Conservation (phyloP, 2,797 vertebrate genomes). For the Chrosomus eos region DNA sequence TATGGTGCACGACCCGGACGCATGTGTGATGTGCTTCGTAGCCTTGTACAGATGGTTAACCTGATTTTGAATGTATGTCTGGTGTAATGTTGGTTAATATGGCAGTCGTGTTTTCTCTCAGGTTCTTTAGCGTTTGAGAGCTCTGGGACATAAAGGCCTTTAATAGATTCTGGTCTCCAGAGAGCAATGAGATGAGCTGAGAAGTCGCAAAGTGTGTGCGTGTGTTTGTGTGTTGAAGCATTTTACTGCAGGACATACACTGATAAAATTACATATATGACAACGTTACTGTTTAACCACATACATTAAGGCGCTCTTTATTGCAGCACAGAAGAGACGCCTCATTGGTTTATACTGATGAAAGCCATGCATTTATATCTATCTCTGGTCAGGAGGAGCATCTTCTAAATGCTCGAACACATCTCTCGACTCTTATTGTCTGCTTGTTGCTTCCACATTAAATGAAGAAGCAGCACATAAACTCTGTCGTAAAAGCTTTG, state of each 20-base stretch:
- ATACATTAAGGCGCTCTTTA: slow-evolving; percentile 5
- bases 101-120: slow-evolving; percentile 75
- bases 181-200: slow-evolving; percentile 89
- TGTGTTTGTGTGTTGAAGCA: neutral
- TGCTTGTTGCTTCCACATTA: slow-evolving; percentile 24
- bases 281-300: neutral
- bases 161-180: slow-evolving; percentile 99
- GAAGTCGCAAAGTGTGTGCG: neutral
- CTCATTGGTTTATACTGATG: slow-evolving; percentile 34
- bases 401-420: slow-evolving; percentile 11
- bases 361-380: slow-evolving; percentile 8
- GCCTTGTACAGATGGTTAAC: slow-evolving; percentile 13
- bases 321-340: slow-evolving; percentile 6
- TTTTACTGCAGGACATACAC: neutral
- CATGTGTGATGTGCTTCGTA: neutral
- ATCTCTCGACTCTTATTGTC: slow-evolving; percentile 2
- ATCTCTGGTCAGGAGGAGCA: neutral
- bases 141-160: slow-evolving; percentile 94
- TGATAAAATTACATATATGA: neutral
- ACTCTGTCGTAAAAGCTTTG: neutral
- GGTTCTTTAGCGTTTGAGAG: slow-evolving; percentile 97
- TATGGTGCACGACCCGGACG: neutral
- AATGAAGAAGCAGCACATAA: neutral
- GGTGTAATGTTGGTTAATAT: slow-evolving; percentile 10
- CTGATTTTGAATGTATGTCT: slow-evolving; percentile 4